Percentiles rank a stretch among this genome's conserved stretches.
These are phyloP conservation scores for Anodontia alba DNA, from an alignment of 2,888 invertebrate species.

Conservation along the genomic window DNA sequence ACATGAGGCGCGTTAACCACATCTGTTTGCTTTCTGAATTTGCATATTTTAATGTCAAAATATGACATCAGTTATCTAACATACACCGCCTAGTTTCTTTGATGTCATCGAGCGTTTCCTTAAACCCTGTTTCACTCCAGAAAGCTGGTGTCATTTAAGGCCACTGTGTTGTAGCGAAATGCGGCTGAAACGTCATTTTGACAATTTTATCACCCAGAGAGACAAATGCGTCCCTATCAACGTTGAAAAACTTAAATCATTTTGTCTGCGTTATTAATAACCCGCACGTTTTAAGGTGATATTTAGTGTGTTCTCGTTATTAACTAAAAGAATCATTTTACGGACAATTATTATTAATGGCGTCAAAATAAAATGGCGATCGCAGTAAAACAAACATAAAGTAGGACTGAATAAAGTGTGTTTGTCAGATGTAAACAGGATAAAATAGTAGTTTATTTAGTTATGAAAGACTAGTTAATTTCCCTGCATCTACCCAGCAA, in stretches of 20 bases:
- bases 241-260: slow-evolving; percentile 15
- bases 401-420: neutral
- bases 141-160: slow-evolving; percentile 13
- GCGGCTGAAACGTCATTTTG: slow-evolving; percentile 12
- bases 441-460: no score
- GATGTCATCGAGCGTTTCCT: slow-evolving; percentile 15
- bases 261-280: slow-evolving; percentile 13
- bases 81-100: slow-evolving; percentile 21
- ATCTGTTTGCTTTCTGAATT: slow-evolving; percentile 16
- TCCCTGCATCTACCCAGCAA: no score
- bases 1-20: slow-evolving; percentile 12
- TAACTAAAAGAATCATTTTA: slow-evolving; percentile 12
- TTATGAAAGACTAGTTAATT: no score
- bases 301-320: slow-evolving; percentile 17
- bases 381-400: slow-evolving; percentile 13
- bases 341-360: slow-evolving; percentile 16
- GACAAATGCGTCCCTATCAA: slow-evolving; percentile 17
- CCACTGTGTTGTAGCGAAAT: slow-evolving; percentile 3
- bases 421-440: neutral
- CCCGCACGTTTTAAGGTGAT: slow-evolving; percentile 16
- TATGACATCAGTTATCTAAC: slow-evolving; percentile 18
- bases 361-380: slow-evolving; percentile 1
- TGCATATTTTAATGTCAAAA: slow-evolving; percentile 15
- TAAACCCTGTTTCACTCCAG: slow-evolving; percentile 9
- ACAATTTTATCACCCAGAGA: slow-evolving; percentile 18